These are phyloP conservation scores for Leuciscus idus DNA, from an alignment of 2,113 vertebrate species.

Conservation along the genomic window DNA sequence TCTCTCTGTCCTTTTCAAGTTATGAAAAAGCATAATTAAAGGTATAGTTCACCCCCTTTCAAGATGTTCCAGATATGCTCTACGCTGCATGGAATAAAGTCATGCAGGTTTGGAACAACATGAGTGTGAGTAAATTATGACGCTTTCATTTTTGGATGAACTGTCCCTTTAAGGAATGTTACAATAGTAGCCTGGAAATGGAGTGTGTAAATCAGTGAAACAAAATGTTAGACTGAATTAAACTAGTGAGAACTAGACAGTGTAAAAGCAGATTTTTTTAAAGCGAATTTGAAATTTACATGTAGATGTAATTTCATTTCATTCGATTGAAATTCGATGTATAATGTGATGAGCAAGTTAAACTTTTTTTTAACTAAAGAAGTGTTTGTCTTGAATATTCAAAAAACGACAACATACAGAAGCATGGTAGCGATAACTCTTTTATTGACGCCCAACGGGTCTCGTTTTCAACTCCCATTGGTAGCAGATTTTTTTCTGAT, in stretches of 20 bases:
- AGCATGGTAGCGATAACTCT: constrained; percentile 67
- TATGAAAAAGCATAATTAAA: not conserved
- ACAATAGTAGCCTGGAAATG: not conserved
- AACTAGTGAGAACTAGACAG: constrained; percentile 18
- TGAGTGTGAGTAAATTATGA: not conserved
- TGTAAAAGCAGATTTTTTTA: not conserved
- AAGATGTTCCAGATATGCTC: not conserved
- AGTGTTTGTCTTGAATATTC: constrained; percentile 27
- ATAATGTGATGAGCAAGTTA: not conserved
- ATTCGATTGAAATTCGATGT: not conserved
- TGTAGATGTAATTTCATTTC: constrained; percentile 8
- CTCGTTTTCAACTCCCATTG: constrained; percentile 69
- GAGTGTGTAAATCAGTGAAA: not conserved
- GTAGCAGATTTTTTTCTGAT: constrained; percentile 62
- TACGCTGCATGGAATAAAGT: not conserved
- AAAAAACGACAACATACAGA: constrained; percentile 51
- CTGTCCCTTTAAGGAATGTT: not conserved
- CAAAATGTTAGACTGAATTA: constrained; percentile 1
- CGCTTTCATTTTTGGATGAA: not conserved
- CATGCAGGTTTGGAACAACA: not conserved
- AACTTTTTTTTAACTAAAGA: not conserved
- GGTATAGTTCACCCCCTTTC: too few species aligned
- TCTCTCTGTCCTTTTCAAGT: not conserved
- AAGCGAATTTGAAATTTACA: not conserved
- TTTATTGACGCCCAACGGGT: constrained; percentile 78